Evolutionary conservation across 2,888 invertebrate species (phyloP).

Genomic region (Cloeon dipterum): DNA sequence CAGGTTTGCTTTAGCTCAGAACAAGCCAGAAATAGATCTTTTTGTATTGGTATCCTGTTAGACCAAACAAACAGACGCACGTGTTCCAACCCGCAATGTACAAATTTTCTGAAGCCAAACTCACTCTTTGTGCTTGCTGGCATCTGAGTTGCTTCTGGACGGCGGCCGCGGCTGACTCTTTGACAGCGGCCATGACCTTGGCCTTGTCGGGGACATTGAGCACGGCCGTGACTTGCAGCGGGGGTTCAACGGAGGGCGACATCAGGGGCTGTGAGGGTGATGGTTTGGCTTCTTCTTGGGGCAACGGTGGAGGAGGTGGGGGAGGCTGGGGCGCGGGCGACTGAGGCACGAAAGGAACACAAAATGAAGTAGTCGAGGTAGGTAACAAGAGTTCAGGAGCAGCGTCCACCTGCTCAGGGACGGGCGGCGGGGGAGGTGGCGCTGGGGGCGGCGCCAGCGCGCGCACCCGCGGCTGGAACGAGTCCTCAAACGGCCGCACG

Average conservation of each 20-base stretch:
- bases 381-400: neutral
- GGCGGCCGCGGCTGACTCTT: conserved; percentile 12
- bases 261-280: neutral
- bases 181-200: conserved; percentile 13
- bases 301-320: neutral
- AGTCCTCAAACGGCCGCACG: conserved; percentile 19
- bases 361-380: neutral
- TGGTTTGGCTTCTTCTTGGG: conserved; percentile 1
- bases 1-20: too few relatives aligned
- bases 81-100: too few relatives aligned
- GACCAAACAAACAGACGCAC: too few relatives aligned
- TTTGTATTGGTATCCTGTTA: too few relatives aligned
- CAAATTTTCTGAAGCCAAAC: too few relatives aligned
- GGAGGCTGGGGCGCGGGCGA: neutral
- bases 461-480: conserved; percentile 11
- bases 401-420: neutral
- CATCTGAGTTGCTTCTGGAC: conserved; percentile 9
- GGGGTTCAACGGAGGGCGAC: conserved; percentile 10
- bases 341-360: neutral
- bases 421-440: neutral
- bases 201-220: conserved; percentile 19
- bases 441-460: neutral
- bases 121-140: conserved; percentile 7
- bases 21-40: too few relatives aligned
- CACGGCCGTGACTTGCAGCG: conserved; percentile 16